A percentile compares a stretch with the other conserved stretches of the same genome.
Evolutionary conservation across 2,113 vertebrate species (phyloP).

Genomic region (Noturus placidus): DNA sequence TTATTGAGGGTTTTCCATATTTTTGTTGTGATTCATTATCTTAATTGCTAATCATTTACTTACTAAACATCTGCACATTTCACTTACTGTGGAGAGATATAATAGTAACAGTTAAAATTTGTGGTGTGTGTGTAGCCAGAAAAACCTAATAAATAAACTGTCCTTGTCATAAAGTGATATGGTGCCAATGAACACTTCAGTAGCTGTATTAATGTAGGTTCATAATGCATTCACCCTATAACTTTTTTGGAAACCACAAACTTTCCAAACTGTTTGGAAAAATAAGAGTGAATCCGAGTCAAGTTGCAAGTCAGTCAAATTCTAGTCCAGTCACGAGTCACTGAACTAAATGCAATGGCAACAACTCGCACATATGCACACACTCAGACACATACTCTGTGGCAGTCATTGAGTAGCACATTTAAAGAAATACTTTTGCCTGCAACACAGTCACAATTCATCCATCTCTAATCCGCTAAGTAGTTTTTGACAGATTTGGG

Average conservation of each 20-base stretch:
- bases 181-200: background rate
- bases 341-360: background rate
- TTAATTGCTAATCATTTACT: background rate
- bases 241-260: background rate
- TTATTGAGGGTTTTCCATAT: background rate
- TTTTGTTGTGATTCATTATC: background rate
- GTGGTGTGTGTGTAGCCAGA: background rate
- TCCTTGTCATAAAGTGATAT: background rate
- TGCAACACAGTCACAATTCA: constrained; percentile 72
- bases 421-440: constrained; percentile 62
- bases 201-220: background rate
- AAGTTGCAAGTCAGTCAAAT: background rate
- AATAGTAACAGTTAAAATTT: background rate
- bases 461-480: constrained; percentile 71
- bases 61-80: background rate
- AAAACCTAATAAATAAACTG: background rate
- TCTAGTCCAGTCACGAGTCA: background rate
- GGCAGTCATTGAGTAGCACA: constrained; percentile 64
- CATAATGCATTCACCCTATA: background rate
- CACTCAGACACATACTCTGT: constrained; percentile 50
- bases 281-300: background rate
- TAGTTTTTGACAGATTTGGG: constrained; percentile 65
- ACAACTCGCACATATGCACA: constrained; percentile 52
- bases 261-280: background rate
- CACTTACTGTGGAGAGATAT: background rate